Percentiles rank a stretch among this genome's conserved stretches.
Conservation (phyloP, 2,113 vertebrate genomes). For the Ramphastos sulfuratus region DNA sequence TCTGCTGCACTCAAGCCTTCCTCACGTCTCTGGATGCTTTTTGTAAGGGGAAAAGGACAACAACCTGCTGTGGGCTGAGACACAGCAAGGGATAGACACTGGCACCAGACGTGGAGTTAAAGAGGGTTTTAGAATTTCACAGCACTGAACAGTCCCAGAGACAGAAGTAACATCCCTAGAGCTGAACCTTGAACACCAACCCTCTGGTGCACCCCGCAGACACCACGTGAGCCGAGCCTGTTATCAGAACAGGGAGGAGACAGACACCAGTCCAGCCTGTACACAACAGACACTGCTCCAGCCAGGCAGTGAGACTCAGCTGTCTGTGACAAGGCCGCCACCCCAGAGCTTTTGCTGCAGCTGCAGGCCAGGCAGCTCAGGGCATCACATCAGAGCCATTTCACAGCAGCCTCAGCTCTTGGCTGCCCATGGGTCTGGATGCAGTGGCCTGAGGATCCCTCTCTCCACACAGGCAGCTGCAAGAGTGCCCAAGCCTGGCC, state of each 20-base stretch:
- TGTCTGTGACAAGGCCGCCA: accelerated
- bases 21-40: not conserved
- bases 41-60: not conserved
- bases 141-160: not conserved
- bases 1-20: not conserved
- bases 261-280: not conserved
- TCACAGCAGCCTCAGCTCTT: not conserved
- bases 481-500: accelerated
- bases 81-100: not conserved
- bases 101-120: not conserved
- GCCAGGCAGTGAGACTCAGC: not conserved
- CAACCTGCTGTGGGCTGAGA: not conserved
- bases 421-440: accelerated
- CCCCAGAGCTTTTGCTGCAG: not conserved
- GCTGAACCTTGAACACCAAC: not conserved
- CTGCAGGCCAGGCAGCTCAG: not conserved
- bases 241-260: not conserved
- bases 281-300: not conserved
- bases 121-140: not conserved
- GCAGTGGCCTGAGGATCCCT: accelerated
- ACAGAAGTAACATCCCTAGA: not conserved
- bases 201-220: not conserved
- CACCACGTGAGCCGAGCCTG: not conserved
- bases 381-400: not conserved
- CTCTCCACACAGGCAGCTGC: not conserved